Evolutionary conservation across 2,797 vertebrate genomes (phyloP).

Genomic region (Crocodylus rhombifer): DNA sequence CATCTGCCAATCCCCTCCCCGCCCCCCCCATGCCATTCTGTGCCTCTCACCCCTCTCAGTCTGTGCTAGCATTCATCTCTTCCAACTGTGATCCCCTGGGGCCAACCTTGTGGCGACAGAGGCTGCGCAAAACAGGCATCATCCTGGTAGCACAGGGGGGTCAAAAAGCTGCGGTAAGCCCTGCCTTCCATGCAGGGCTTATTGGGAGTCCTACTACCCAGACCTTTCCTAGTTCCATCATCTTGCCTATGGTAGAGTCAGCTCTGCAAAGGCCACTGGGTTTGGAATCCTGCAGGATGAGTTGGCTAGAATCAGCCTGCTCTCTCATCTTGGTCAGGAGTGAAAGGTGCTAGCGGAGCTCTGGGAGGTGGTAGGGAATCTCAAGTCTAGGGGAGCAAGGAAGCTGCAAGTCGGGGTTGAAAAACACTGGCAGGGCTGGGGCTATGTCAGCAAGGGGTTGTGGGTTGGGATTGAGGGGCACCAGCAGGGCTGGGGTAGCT

Average conservation of each 20-base stretch:
- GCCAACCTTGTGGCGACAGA: constrained; percentile 54
- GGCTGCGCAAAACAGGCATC: constrained; percentile 58
- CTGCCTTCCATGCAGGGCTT: background rate
- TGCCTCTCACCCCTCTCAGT: constrained; percentile 8
- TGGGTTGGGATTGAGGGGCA: no score
- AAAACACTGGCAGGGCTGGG: no score
- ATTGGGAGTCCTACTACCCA: background rate
- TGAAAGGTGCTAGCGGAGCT: background rate
- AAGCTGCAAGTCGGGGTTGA: no score
- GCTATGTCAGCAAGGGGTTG: no score
- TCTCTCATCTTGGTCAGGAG: background rate
- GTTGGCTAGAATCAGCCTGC: background rate
- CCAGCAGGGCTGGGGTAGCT: no score
- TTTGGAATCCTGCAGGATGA: background rate
- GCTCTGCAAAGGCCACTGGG: background rate
- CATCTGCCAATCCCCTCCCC: background rate
- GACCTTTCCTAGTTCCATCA: background rate
- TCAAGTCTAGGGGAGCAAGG: no score
- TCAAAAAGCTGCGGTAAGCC: constrained; percentile 46
- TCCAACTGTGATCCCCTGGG: constrained; percentile 32
- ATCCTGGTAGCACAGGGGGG: constrained; percentile 53
- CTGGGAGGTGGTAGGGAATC: background rate
- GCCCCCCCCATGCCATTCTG: background rate
- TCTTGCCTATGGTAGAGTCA: background rate
- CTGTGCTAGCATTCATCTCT: constrained; percentile 45